Conservation (phyloP, 2,888 invertebrate genomes). For the Rhogogaster chlorosoma region DNA sequence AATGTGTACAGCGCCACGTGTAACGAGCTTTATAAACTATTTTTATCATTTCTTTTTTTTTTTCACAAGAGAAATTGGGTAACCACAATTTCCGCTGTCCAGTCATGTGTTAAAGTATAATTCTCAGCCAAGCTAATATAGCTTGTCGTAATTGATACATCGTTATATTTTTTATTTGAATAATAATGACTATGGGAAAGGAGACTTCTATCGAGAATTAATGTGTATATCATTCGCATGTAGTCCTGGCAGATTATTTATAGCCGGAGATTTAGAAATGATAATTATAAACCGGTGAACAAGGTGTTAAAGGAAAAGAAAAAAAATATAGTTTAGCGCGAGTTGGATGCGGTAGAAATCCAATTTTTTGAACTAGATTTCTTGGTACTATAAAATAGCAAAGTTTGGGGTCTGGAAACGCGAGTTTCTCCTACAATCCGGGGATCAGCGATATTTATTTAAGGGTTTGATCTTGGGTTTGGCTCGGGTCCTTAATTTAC, state of each 20-base stretch:
- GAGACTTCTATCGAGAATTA: background rate
- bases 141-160: background rate
- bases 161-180: background rate
- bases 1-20: background rate
- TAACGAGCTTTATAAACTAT: slow-evolving; percentile 1
- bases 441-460: slow-evolving; percentile 50
- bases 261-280: background rate
- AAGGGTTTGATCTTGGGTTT: slow-evolving; percentile 50
- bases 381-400: slow-evolving; percentile 18
- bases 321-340: background rate
- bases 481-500: slow-evolving; percentile 46
- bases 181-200: background rate
- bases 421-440: slow-evolving; percentile 39
- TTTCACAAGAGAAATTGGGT: background rate
- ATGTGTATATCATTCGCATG: background rate
- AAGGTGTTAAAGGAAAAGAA: too few relatives aligned
- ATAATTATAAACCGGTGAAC: background rate
- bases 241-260: background rate
- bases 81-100: background rate
- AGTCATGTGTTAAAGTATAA: background rate
- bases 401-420: slow-evolving; percentile 40
- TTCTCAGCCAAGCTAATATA: background rate
- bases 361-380: background rate
- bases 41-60: background rate
- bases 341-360: background rate